Conservation (phyloP, 2,888 invertebrate species). For the Caenorhabditis sp. region DNA sequence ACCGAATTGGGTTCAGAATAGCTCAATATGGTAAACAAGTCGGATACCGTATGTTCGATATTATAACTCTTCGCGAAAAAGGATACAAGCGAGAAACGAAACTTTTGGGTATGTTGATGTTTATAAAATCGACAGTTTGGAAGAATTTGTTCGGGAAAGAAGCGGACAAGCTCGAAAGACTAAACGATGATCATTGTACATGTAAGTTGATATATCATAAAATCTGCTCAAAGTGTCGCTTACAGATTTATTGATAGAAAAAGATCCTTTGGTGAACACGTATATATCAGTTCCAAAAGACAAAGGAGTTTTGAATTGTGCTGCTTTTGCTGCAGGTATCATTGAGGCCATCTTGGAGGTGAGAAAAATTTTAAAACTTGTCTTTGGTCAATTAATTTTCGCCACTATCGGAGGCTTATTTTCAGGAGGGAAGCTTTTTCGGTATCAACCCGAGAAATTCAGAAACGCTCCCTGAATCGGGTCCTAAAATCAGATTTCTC, state of each 20-base stretch:
- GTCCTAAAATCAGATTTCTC: no score
- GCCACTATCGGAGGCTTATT: no score
- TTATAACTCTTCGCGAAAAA: conserved; percentile 90
- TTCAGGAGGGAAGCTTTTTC: no score
- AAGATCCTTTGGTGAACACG: conserved; percentile 93
- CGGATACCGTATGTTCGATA: conserved; percentile 88
- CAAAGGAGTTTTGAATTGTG: conserved; percentile 93
- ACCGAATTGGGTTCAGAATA: conserved; percentile 76
- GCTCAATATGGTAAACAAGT: conserved; percentile 94
- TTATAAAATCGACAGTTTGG: conserved; percentile 93
- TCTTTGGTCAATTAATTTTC: no score
- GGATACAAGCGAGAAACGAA: conserved; percentile 88
- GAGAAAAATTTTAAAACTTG: not conserved
- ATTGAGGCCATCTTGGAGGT: conserved; percentile 86
- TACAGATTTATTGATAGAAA: conserved; percentile 91
- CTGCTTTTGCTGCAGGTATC: conserved; percentile 96
- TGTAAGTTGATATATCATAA: conserved; percentile 73
- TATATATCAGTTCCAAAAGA: conserved; percentile 97
- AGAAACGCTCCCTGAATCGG: no score
- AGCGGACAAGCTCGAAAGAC: conserved; percentile 96
- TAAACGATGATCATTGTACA: conserved; percentile 95
- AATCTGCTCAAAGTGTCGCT: not conserved
- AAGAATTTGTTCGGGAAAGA: conserved; percentile 97
- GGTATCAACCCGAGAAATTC: no score
- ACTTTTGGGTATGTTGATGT: conserved; percentile 84